phyloP scores from a whole-genome alignment of 2,113 vertebrate species.

The Embiotoca jacksoni region DNA sequence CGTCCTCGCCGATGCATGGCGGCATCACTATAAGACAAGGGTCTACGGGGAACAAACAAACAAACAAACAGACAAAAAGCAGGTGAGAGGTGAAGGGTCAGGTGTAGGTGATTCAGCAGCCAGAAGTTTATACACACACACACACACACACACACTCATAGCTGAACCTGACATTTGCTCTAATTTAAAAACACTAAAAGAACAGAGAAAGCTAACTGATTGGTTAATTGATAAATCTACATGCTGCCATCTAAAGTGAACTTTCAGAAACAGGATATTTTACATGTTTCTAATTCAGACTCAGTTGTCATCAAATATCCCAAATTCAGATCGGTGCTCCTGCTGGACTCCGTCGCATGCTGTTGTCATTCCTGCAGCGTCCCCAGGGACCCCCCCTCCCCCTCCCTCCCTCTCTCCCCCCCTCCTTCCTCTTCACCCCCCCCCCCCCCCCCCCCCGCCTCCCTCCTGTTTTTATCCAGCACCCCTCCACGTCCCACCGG shows the following conservation, averaged over 20 bases:
- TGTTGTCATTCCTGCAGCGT: constrained; percentile 53
- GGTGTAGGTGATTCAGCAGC: not conserved
- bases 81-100: constrained; percentile 8
- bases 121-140: not conserved
- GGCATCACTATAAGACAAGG: constrained; percentile 91
- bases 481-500: constrained; percentile 1
- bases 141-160: too few species aligned
- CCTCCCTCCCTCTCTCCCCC: not conserved
- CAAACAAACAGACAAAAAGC: not conserved
- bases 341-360: constrained; percentile 8
- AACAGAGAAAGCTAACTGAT: too few species aligned
- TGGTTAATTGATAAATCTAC: too few species aligned
- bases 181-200: too few species aligned
- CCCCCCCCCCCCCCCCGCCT: not conserved
- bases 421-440: constrained; percentile 37
- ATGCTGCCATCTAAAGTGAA: too few species aligned
- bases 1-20: constrained; percentile 93
- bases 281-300: too few species aligned
- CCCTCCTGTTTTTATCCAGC: too few species aligned
- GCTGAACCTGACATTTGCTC: too few species aligned
- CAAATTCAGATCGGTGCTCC: not conserved
- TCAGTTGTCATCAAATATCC: too few species aligned
- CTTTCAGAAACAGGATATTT: too few species aligned
- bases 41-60: constrained; percentile 79
- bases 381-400: constrained; percentile 4